These are phyloP conservation scores for Drosophila sordidula DNA, from an alignment of 2,888 invertebrate species.

Conservation along the genomic window DNA sequence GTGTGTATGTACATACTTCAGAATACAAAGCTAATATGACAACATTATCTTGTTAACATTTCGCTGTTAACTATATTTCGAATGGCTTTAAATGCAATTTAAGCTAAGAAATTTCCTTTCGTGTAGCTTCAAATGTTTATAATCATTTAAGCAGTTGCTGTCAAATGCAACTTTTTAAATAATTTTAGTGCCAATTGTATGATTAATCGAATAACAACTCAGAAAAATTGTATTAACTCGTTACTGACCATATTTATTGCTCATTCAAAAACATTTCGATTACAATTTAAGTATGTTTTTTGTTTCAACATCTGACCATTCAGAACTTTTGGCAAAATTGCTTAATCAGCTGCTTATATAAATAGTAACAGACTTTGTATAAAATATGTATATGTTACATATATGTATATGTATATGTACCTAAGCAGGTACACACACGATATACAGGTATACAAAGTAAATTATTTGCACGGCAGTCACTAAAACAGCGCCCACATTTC, in stretches of 20 bases:
- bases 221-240: background rate
- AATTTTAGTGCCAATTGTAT: background rate
- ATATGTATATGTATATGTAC: background rate
- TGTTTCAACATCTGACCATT: slow-evolving; percentile 15
- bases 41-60: slow-evolving; percentile 3
- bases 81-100: background rate
- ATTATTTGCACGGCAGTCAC: slow-evolving; percentile 70
- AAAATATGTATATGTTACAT: background rate
- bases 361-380: slow-evolving; percentile 26
- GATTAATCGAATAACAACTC: background rate
- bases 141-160: background rate
- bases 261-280: slow-evolving; percentile 1
- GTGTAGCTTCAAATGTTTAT: background rate
- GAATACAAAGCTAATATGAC: too few species aligned
- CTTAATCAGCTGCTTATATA: slow-evolving; percentile 51
- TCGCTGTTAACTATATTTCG: background rate
- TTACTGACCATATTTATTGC: background rate
- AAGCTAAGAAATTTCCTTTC: background rate
- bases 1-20: too few species aligned
- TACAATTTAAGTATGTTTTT: slow-evolving; percentile 22
- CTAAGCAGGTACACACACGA: slow-evolving; percentile 1
- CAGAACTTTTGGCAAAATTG: slow-evolving; percentile 23
- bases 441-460: slow-evolving; percentile 29
- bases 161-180: background rate
- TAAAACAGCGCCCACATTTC: slow-evolving; percentile 62